Evolutionary conservation across 2,797 vertebrate species (phyloP), one percentile per base, ranked within the genome.

Genomic region (Telmatherina bonti): DNA sequence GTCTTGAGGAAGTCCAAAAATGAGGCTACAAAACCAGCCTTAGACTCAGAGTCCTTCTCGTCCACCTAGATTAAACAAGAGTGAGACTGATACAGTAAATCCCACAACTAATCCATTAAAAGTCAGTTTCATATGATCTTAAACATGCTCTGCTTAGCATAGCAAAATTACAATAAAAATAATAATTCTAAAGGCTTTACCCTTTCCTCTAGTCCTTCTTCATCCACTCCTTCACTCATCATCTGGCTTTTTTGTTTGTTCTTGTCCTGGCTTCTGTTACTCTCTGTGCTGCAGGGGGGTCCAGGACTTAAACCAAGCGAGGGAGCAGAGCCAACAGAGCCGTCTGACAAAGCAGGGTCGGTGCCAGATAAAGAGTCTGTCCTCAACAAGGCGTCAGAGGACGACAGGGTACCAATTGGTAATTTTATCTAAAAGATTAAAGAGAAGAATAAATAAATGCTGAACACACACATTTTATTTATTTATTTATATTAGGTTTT

Each of bases 1-100:
- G 96, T 95, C 79, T 97, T 98, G 24, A 98, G 94, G 81, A 97
- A 98, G 88, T 98, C 96, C 85, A 97, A 85, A 87, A 98, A 97
- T 20, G 96, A 97, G 16, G 96, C 96, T 85, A 98, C 97, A 70
- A 97, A 97, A 20, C 96, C 96, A 0, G 96, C 96, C 81, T 97
- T 97, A 83, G 95, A 94, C 85, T 98, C 96, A 0, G 95, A 96
- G 68, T 96, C 96, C 59, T 96, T 97, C 70, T 97, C 96, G 67
- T 97, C 96, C 49, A 95, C 95, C 94, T 97, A 20, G 9, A 82
- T 78, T 18, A 38, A 29, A 77, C 0, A 58, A 68, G 1, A 52
- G 8, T 67, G 18, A 75, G 33, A 45, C 4, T 51, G n/a, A n/a
- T n/a, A n/a, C n/a, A n/a, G n/a, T n/a, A n/a, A n/a, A 54, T 27